These are phyloP conservation scores for Pantala flavescens DNA, from an alignment of 1,140 invertebrate species.

Conservation along the genomic window DNA sequence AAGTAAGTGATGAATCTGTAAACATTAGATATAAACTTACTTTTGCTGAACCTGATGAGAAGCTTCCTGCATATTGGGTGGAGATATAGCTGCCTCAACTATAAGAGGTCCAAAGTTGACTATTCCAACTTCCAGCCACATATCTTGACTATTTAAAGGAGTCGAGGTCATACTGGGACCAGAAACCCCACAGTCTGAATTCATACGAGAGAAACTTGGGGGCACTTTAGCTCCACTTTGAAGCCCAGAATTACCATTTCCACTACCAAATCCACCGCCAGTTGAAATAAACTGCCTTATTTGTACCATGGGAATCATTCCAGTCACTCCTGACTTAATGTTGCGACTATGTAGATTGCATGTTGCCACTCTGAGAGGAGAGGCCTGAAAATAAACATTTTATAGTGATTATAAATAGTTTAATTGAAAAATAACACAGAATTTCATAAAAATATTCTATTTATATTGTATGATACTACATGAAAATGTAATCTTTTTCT, in stretches of 20 bases:
- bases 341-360: constrained; percentile 90
- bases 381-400: constrained; percentile 42
- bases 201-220: background rate
- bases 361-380: constrained; percentile 74
- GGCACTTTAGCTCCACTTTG: background rate
- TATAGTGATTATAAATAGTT: background rate
- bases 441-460: background rate
- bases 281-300: constrained; percentile 58
- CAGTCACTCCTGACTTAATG: constrained; percentile 82
- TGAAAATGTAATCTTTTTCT: no score
- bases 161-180: background rate
- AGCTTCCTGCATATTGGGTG: constrained; percentile 61
- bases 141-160: constrained; percentile 43
- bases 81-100: constrained; percentile 81
- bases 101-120: constrained; percentile 79
- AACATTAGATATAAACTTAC: no score
- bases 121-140: constrained; percentile 90
- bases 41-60: constrained; percentile 67
- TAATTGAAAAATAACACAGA: background rate
- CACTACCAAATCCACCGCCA: constrained; percentile 33
- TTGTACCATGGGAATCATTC: constrained; percentile 66
- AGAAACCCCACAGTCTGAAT: background rate
- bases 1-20: no score
- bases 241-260: constrained; percentile 24
- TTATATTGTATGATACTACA: no score